A percentile compares a stretch with the other conserved stretches of the same genome.
phyloP scores from a whole-genome alignment of 2,888 invertebrate species.

The Yponomeuta sedellus region DNA sequence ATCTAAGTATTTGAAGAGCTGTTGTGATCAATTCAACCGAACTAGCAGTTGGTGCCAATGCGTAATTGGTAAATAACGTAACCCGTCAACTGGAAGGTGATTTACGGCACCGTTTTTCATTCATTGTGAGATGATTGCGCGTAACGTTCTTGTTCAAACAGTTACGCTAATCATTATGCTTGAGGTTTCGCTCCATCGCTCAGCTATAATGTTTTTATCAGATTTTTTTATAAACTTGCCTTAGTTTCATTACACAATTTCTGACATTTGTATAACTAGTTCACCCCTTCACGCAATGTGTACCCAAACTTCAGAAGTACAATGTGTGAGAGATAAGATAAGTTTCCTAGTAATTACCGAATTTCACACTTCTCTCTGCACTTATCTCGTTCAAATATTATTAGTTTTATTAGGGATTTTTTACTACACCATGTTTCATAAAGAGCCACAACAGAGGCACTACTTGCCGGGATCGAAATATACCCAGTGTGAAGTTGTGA shows the following conservation, averaged over 20 bases:
- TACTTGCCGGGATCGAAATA: slow-evolving; percentile 7
- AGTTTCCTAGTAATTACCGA: slow-evolving; percentile 64
- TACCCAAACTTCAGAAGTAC: background rate
- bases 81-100: slow-evolving; percentile 14
- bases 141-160: background rate
- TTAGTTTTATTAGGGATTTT: slow-evolving; percentile 48
- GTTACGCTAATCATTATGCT: background rate
- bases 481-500: slow-evolving; percentile 32
- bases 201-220: background rate
- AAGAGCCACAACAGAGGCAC: slow-evolving; percentile 26
- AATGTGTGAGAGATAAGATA: slow-evolving; percentile 51
- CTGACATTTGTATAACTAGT: background rate
- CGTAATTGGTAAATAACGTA: slow-evolving; percentile 23
- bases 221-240: background rate
- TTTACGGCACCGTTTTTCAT: slow-evolving; percentile 1
- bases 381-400: slow-evolving; percentile 68
- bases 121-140: background rate
- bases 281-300: background rate
- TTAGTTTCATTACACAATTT: no score
- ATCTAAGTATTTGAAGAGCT: slow-evolving; percentile 1
- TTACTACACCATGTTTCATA: slow-evolving; percentile 51
- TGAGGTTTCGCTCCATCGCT: background rate
- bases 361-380: slow-evolving; percentile 58
- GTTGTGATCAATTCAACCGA: slow-evolving; percentile 19
- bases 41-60: slow-evolving; percentile 18